Conservation (phyloP, 2,797 vertebrate genomes). For the Tinamus major region DNA sequence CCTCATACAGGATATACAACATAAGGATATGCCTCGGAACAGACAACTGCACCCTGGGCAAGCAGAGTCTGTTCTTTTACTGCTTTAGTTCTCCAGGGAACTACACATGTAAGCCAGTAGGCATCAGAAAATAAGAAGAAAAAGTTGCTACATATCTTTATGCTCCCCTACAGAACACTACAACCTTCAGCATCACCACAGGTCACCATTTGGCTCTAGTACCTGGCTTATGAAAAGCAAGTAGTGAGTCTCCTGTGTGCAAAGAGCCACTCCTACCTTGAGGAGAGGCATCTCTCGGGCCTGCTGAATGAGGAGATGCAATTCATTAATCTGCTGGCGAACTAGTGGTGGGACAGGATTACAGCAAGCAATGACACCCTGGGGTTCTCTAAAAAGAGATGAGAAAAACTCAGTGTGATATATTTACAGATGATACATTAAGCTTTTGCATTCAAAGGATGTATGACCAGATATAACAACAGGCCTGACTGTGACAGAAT, state of each 20-base stretch:
- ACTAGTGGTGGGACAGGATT: constrained; percentile 93
- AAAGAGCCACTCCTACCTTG: constrained; percentile 83
- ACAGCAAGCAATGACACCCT: constrained; percentile 96
- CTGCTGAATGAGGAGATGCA: constrained; percentile 90
- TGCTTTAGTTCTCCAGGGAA: background rate
- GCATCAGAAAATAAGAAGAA: background rate
- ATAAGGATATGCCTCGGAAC: background rate
- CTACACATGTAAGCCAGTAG: background rate
- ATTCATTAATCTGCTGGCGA: constrained; percentile 94
- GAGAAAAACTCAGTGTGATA: background rate
- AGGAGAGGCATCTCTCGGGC: constrained; percentile 93
- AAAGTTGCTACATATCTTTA: background rate
- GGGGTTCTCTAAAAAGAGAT: constrained; percentile 86
- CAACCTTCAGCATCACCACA: background rate
- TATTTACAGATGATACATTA: background rate
- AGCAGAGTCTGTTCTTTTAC: background rate
- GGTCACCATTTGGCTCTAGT: background rate
- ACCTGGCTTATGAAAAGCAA: background rate
- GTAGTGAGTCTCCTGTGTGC: background rate
- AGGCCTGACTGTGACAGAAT: background rate
- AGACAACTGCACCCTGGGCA: background rate
- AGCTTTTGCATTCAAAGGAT: background rate
- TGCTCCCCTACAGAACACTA: background rate
- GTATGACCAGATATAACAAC: background rate
- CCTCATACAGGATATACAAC: background rate